phyloP scores from a whole-genome alignment of 2,113 vertebrate species.

The Coptodon rendalli region DNA sequence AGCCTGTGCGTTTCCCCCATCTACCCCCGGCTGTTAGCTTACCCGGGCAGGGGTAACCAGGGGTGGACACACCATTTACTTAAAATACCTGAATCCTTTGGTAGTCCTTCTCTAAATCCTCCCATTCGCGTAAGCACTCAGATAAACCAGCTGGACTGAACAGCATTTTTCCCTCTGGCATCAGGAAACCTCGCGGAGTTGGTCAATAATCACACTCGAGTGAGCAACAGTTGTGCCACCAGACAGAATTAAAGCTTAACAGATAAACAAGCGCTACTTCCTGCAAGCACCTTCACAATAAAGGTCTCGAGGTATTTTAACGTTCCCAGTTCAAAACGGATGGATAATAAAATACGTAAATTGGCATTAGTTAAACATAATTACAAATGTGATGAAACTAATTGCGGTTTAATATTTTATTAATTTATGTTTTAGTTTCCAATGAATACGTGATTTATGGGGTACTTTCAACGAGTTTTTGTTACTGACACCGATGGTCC shows the following conservation, averaged over 20 bases:
- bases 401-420: neutral
- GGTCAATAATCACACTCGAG: neutral
- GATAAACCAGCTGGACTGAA: constrained; percentile 40
- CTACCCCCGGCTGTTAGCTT: neutral
- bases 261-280: neutral
- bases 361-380: neutral
- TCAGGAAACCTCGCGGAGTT: neutral
- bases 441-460: neutral
- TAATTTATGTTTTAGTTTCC: neutral
- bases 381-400: neutral
- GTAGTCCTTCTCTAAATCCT: constrained; percentile 84
- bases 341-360: neutral
- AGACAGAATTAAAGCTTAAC: rapidly evolving
- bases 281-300: neutral
- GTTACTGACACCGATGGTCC: neutral
- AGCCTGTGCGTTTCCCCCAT: neutral
- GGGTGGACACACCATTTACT: neutral
- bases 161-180: constrained; percentile 19
- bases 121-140: constrained; percentile 87
- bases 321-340: neutral
- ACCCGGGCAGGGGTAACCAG: neutral
- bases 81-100: constrained; percentile 82
- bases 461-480: neutral
- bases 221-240: constrained; percentile 2
- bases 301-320: neutral